Base-by-base conservation (phyloP, 2,797 vertebrate genomes). In the Podarcis lilfordi region DNA sequence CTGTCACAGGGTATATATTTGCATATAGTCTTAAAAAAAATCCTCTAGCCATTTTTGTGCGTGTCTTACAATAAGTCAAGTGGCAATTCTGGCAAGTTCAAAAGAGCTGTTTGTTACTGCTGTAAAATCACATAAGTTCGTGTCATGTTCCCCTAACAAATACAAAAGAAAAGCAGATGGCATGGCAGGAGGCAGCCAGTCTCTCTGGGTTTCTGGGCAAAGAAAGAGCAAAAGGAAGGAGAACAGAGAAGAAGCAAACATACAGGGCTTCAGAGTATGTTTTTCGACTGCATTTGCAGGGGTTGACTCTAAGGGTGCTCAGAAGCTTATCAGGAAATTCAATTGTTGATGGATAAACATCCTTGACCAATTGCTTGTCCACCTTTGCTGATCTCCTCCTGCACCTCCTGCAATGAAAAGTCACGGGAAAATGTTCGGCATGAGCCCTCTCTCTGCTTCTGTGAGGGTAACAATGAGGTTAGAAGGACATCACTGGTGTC, bases 141-240 rank as follows among this genome's bases (percentile, higher is more conserved):
- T 76, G 84, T 37, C 77, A 82, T 89, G 71, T 55, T 86, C 61
- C 61, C 40, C 71, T 55, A 80, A 75, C 78, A 75, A 35, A 86
- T 68, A n/a, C 72, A 80, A 86, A n/a, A 80, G 17, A 19, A 86
- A 82, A 85, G 78, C 78, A 77, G 43, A 50, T 82, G 84, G 71
- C 43, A n/a, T 5, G 1, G 71, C 43, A 86, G 88, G 72, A 69
- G 43, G 61, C 13, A 81, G 77, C 5, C 61, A 40, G 11, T 75
- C 6, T 80, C 61, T 68, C 76, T 81, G 17, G 68, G 19, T 27
- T 25, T 68, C 72, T 55, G 61, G 59, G 71, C 55, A 82, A 81
- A 45, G n/a, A n/a, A 66, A 89, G 11, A 74, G 50, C 37, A 27
- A 66, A 50, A n/a, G 17, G 10, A 85, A 25, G 27, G 45, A 11